A percentile compares a stretch with the other conserved stretches of the same genome.
These are phyloP conservation scores for Charanyca ferruginea DNA, from an alignment of 2,888 invertebrate genomes.

Conservation along the genomic window DNA sequence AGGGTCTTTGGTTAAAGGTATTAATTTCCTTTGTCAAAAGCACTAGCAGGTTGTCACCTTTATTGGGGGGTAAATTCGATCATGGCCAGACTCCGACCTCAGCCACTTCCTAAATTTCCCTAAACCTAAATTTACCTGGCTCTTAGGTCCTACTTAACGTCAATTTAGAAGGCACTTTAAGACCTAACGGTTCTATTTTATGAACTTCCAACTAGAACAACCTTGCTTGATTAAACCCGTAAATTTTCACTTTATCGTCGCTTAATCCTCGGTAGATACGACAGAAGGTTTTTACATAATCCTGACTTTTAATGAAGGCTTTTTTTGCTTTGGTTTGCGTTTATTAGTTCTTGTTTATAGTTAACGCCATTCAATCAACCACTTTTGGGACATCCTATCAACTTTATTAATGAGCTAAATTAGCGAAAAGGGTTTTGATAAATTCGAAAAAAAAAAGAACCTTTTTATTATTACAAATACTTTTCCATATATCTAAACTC, in stretches of 20 bases:
- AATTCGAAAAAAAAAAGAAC: slow-evolving; percentile 13
- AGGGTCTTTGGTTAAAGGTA: too few relatives aligned
- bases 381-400: not conserved
- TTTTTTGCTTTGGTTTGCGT: not conserved
- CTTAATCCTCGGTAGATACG: slow-evolving; percentile 14
- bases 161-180: slow-evolving; percentile 32
- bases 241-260: slow-evolving; percentile 42
- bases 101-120: not conserved
- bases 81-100: not conserved
- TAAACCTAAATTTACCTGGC: slow-evolving; percentile 7
- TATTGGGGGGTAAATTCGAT: slow-evolving; percentile 13
- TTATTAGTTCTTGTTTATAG: slow-evolving; percentile 3
- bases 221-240: slow-evolving; percentile 57
- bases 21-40: not conserved
- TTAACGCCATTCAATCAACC: slow-evolving; percentile 1
- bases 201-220: slow-evolving; percentile 24
- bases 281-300: slow-evolving; percentile 7
- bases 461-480: slow-evolving; percentile 11
- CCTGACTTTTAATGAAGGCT: slow-evolving; percentile 3
- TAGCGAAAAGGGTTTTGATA: not conserved
- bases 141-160: slow-evolving; percentile 20
- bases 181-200: slow-evolving; percentile 26
- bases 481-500: slow-evolving; percentile 42
- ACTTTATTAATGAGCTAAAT: not conserved
- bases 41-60: slow-evolving; percentile 4